Conservation (phyloP, 1,140 invertebrate genomes). For the Papilio xuthus region DNA sequence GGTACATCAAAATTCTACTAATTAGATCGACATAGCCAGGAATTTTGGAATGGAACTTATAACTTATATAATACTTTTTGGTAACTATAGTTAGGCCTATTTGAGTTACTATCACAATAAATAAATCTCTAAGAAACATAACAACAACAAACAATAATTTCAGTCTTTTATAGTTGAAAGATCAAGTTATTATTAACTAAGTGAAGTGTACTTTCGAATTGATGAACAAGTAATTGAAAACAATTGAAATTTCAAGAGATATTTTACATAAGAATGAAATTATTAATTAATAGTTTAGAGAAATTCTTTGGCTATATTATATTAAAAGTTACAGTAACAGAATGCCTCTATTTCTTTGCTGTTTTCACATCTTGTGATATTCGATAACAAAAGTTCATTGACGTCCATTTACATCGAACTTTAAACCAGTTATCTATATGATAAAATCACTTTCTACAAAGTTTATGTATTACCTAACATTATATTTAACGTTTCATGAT, state of each 20-base stretch:
- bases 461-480: constrained; percentile 35
- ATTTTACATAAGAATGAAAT: constrained; percentile 21
- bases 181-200: constrained; percentile 46
- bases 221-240: constrained; percentile 36
- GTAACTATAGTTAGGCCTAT: constrained; percentile 75
- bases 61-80: constrained; percentile 77
- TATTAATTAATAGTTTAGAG: constrained; percentile 28
- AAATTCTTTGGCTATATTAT: constrained; percentile 56
- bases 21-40: constrained; percentile 61
- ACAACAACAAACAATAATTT: constrained; percentile 69
- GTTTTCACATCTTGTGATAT: constrained; percentile 22
- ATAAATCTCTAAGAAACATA: constrained; percentile 75
- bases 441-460: constrained; percentile 44
- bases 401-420: constrained; percentile 33
- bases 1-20: constrained; percentile 54
- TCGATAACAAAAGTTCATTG: constrained; percentile 40
- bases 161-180: constrained; percentile 68
- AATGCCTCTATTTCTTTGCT: constrained; percentile 4
- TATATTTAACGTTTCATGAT: constrained; percentile 88
- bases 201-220: constrained; percentile 7
- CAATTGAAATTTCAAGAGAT: constrained; percentile 10
- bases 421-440: constrained; percentile 43
- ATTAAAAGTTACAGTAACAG: constrained; percentile 41
- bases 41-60: constrained; percentile 65
- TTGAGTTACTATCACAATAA: constrained; percentile 73